These are phyloP conservation scores for Sula dactylatra DNA, from an alignment of 2,113 vertebrate species.

Conservation along the genomic window DNA sequence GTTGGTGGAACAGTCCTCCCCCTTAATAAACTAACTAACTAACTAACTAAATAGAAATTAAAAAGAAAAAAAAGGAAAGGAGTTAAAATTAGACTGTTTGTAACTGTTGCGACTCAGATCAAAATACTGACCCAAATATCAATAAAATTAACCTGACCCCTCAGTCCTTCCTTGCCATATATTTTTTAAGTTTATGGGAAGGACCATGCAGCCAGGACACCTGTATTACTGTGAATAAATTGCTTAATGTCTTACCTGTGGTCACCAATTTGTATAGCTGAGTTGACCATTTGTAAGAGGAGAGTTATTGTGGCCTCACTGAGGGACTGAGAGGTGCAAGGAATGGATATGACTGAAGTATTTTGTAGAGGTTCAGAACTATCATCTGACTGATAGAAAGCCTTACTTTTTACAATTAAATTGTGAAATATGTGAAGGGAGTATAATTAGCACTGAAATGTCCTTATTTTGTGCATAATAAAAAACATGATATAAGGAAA, in stretches of 20 bases:
- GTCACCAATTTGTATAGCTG: neutral
- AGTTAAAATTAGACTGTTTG: neutral
- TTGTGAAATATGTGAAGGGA: neutral
- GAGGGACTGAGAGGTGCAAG: neutral
- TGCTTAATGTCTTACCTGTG: neutral
- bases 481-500: neutral
- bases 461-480: neutral
- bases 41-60: neutral
- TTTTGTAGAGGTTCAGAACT: neutral
- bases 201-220: neutral
- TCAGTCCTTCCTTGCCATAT: neutral
- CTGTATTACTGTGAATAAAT: neutral
- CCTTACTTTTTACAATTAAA: neutral
- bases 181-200: neutral
- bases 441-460: neutral
- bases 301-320: neutral
- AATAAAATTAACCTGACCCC: conserved; percentile 38
- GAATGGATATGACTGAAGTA: neutral
- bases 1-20: neutral
- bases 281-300: neutral
- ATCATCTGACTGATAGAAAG: neutral
- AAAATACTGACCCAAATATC: conserved; percentile 47
- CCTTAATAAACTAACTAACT: neutral
- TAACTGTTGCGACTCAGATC: conserved; percentile 19
- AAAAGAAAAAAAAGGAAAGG: neutral